phyloP scores from a whole-genome alignment of 2,113 vertebrate species.

The Saguinus imperator region DNA sequence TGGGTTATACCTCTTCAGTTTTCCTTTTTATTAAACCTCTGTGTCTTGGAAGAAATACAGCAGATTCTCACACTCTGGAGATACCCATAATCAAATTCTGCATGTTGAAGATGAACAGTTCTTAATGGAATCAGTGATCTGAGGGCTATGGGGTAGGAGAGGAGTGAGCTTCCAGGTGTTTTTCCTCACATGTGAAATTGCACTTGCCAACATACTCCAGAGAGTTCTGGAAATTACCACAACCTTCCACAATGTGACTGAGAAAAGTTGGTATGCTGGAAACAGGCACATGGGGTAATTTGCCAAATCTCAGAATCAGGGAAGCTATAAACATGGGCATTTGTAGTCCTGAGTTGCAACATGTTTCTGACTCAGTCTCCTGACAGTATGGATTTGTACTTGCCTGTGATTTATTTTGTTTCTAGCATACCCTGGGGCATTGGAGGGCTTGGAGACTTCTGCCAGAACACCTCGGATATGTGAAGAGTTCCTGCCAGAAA shows the following conservation, averaged over 20 bases:
- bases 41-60: background rate
- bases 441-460: background rate
- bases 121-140: background rate
- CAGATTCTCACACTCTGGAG: background rate
- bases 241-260: background rate
- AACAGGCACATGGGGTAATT: background rate
- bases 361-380: slow-evolving; percentile 38
- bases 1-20: background rate
- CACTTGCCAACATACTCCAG: background rate
- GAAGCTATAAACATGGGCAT: background rate
- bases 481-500: background rate
- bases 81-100: background rate
- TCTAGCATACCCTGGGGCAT: background rate
- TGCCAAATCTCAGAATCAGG: background rate
- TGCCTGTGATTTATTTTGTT: slow-evolving; percentile 21
- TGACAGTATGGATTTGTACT: background rate
- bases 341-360: background rate
- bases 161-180: background rate
- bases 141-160: background rate
- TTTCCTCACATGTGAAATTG: background rate
- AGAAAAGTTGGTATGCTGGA: background rate
- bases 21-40: slow-evolving; percentile 19
- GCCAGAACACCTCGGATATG: background rate
- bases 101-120: background rate
- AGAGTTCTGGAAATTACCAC: background rate